phyloP scores from a whole-genome alignment of 2,113 vertebrate genomes.

The Anoura caudifer region DNA sequence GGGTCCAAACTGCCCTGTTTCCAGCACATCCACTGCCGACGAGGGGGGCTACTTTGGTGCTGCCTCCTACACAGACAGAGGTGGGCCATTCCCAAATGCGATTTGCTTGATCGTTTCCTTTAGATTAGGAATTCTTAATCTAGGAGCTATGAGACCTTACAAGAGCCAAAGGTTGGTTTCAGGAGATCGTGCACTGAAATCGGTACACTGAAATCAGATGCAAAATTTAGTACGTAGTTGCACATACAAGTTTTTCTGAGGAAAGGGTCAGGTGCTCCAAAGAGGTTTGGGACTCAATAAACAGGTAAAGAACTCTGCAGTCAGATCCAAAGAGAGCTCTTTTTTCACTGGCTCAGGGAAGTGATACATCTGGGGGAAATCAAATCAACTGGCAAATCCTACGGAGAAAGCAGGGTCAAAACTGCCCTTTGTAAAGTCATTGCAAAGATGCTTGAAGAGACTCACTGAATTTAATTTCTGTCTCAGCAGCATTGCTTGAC shows the following conservation, averaged over 20 bases:
- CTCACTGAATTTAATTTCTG: background rate
- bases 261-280: background rate
- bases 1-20: background rate
- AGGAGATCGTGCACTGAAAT: background rate
- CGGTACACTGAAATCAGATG: background rate
- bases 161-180: background rate
- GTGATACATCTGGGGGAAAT: constrained; percentile 4
- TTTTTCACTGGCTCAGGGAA: background rate
- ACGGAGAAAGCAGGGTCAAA: background rate
- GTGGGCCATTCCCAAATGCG: background rate
- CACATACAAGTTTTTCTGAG: background rate
- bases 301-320: background rate
- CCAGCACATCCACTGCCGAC: background rate
- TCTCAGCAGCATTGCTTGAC: background rate
- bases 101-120: background rate
- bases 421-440: background rate
- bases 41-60: background rate
- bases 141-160: background rate
- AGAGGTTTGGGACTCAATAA: constrained; percentile 5
- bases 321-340: background rate
- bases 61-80: background rate
- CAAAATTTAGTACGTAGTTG: background rate
- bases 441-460: background rate
- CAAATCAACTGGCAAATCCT: background rate
- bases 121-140: background rate